Percentiles rank a stretch among this genome's conserved stretches.
Evolutionary conservation across 2,797 vertebrate species (phyloP).

Genomic region (Leptatherina wallacei): DNA sequence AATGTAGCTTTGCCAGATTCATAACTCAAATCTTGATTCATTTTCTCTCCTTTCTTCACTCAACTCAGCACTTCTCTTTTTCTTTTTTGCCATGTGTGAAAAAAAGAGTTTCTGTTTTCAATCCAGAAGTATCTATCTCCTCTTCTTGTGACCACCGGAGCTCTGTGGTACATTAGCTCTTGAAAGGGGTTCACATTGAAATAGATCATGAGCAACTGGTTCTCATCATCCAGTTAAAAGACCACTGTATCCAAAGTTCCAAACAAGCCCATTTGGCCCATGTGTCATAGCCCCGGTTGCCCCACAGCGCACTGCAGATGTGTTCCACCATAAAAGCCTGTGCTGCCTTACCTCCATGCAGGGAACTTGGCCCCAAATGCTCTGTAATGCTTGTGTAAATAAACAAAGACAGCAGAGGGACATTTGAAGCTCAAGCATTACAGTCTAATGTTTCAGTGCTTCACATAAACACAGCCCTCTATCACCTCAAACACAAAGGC

Average conservation of each 20-base stretch:
- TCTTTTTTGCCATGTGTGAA: constrained; percentile 24
- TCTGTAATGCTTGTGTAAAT: constrained; percentile 77
- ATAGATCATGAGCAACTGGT: constrained; percentile 75
- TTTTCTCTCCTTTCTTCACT: constrained; percentile 34
- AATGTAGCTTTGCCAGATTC: constrained; percentile 36
- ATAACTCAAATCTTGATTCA: constrained; percentile 39
- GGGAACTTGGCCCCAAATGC: constrained; percentile 70
- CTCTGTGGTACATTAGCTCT: constrained; percentile 68
- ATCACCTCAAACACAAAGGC: constrained; percentile 67
- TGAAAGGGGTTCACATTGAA: constrained; percentile 58
- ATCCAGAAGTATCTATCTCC: constrained; percentile 46
- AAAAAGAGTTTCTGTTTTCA: constrained; percentile 52
- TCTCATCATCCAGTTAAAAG: constrained; percentile 78
- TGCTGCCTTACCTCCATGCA: constrained; percentile 70
- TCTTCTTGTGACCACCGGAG: constrained; percentile 56
- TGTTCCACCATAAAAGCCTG: constrained; percentile 75
- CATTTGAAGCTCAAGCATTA: constrained; percentile 73
- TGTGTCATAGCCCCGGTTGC: constrained; percentile 73
- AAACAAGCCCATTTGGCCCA: constrained; percentile 73
- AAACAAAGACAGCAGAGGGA: constrained; percentile 77
- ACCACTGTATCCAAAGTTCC: constrained; percentile 68
- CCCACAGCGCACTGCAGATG: constrained; percentile 76
- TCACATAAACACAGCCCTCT: constrained; percentile 69
- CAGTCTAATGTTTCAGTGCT: constrained; percentile 71
- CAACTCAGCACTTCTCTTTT: constrained; percentile 37